Conservation (phyloP, 1,140 invertebrate species). For the Notospermus geniculatus region DNA sequence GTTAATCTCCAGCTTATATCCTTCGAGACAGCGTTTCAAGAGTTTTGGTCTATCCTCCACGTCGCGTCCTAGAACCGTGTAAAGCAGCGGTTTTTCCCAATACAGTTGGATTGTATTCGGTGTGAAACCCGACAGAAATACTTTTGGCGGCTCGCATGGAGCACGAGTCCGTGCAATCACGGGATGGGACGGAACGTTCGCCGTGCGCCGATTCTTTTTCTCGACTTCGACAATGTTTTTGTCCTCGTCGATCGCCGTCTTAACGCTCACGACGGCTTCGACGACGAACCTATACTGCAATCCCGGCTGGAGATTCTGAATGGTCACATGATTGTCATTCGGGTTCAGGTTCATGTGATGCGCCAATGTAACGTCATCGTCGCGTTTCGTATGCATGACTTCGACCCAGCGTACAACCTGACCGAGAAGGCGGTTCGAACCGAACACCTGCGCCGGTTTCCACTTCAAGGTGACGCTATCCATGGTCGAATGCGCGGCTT, state of each 20-base stretch:
- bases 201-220: slow-evolving; percentile 48
- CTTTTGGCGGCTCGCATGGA: slow-evolving; percentile 46
- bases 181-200: slow-evolving; percentile 50
- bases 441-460: slow-evolving; percentile 49
- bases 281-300: slow-evolving; percentile 51
- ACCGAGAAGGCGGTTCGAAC: slow-evolving; percentile 49
- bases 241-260: slow-evolving; percentile 49
- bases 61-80: slow-evolving; percentile 45
- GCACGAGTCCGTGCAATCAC: slow-evolving; percentile 48
- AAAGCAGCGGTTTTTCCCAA: slow-evolving; percentile 54
- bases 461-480: slow-evolving; percentile 45
- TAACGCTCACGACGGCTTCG: slow-evolving; percentile 55
- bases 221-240: slow-evolving; percentile 31
- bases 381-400: slow-evolving; percentile 31
- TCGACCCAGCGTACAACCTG: slow-evolving; percentile 51
- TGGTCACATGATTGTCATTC: slow-evolving; percentile 38
- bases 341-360: slow-evolving; percentile 44
- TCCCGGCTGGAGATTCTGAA: slow-evolving; percentile 44
- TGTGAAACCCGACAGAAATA: slow-evolving; percentile 46
- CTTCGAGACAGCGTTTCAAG: slow-evolving; percentile 47
- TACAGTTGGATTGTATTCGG: slow-evolving; percentile 46
- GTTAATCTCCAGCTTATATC: slow-evolving; percentile 56
- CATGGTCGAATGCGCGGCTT: slow-evolving; percentile 38
- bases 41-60: slow-evolving; percentile 38
- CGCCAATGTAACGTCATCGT: slow-evolving; percentile 40